These are phyloP conservation scores for Sebastiscus albofasciatus DNA, from an alignment of 2,797 vertebrate genomes.

Conservation along the genomic window DNA sequence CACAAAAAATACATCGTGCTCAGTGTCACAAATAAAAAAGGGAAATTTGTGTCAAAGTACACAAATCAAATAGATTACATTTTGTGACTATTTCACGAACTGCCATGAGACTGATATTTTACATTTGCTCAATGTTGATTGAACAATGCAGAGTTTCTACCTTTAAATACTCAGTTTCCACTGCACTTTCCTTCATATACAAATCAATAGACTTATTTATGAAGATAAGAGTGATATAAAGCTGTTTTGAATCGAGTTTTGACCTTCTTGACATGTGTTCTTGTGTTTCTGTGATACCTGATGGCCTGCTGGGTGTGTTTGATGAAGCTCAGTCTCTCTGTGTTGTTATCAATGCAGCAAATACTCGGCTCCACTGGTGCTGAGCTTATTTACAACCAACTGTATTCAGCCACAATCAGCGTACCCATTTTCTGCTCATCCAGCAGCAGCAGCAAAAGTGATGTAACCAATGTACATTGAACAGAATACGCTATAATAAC, in stretches of 20 bases:
- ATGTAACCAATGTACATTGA: neutral
- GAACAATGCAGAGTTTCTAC: neutral
- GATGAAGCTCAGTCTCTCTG: neutral
- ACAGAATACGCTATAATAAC: neutral
- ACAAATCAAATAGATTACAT: too few species aligned
- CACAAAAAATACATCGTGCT: too few species aligned
- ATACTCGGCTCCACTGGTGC: neutral
- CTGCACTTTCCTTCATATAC: neutral
- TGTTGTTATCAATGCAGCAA: slow-evolving; percentile 2
- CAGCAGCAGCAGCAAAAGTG: neutral
- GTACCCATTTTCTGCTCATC: neutral
- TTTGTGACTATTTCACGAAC: too few species aligned
- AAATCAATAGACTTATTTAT: neutral
- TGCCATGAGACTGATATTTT: too few species aligned
- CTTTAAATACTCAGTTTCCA: neutral
- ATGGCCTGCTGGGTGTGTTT: neutral
- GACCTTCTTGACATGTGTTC: neutral
- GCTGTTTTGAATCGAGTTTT: neutral
- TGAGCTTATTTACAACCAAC: neutral
- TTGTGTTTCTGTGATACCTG: neutral
- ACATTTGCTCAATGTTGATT: too few species aligned
- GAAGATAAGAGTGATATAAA: neutral
- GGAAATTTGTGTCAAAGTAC: too few species aligned
- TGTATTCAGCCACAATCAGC: neutral
- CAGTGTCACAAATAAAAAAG: too few species aligned